Percentiles rank a stretch among this genome's conserved stretches.
These are phyloP conservation scores for Sanderia malayensis DNA, from an alignment of 30 jellyfish, hydroid and myxozoan species.

Conservation along the genomic window DNA sequence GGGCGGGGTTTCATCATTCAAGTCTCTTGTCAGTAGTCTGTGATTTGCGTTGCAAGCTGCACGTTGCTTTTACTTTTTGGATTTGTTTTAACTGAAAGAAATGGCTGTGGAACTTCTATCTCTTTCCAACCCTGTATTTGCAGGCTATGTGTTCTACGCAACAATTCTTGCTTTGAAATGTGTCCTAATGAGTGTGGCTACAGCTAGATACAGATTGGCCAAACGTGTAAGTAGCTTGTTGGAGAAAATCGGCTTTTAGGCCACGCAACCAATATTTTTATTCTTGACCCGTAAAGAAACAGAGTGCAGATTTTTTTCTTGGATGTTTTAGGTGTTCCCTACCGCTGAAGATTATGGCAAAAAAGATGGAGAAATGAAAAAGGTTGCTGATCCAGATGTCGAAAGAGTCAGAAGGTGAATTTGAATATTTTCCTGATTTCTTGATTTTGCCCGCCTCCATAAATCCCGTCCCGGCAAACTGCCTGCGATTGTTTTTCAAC, in stretches of 20 bases:
- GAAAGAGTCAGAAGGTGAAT: constrained; percentile 41
- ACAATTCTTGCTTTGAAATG: constrained; percentile 30
- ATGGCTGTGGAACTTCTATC: constrained; percentile 15
- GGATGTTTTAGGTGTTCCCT: constrained; percentile 6
- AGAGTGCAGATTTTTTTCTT: too few species aligned
- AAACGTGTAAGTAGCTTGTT: background rate
- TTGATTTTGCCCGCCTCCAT: background rate
- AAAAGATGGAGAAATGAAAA: constrained; percentile 9
- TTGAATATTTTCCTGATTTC: background rate
- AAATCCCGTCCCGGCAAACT: too few species aligned
- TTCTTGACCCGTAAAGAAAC: too few species aligned
- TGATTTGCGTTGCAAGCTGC: too few species aligned
- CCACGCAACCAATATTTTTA: too few species aligned
- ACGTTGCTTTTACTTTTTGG: too few species aligned
- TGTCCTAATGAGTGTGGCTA: constrained; percentile 14
- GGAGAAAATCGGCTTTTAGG: too few species aligned
- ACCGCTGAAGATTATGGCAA: constrained; percentile 29
- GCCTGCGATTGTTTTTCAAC: too few species aligned
- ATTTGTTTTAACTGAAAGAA: too few species aligned
- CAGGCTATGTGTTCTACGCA: constrained; percentile 30
- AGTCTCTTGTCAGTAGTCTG: too few species aligned
- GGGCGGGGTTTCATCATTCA: too few species aligned
- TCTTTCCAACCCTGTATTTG: constrained; percentile 22
- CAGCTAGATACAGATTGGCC: constrained; percentile 2
- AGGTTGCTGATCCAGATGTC: background rate